Evolutionary conservation across 2,797 vertebrate species (phyloP).

Genomic region (Miichthys miiuy): DNA sequence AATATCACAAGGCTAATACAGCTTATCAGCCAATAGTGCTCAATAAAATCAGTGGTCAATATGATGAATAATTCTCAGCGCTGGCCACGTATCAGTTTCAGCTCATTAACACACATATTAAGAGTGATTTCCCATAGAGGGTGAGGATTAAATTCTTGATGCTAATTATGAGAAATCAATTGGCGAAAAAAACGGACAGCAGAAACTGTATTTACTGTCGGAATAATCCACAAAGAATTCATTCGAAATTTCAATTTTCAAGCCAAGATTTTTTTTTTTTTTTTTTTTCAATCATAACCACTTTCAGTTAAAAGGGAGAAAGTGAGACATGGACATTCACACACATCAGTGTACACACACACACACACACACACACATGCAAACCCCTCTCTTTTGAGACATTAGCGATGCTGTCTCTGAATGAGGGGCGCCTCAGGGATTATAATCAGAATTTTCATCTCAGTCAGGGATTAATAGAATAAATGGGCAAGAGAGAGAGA

Average conservation of each 20-base stretch:
- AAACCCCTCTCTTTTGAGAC: constrained; percentile 70
- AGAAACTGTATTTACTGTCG: constrained; percentile 34
- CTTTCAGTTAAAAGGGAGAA: constrained; percentile 14
- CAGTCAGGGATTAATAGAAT: constrained; percentile 83
- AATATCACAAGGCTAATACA: constrained; percentile 29
- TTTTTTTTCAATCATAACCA: constrained; percentile 42
- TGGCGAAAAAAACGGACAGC: constrained; percentile 37
- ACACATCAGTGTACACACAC: constrained; percentile 25
- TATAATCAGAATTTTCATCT: constrained; percentile 83
- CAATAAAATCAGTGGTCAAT: constrained; percentile 43
- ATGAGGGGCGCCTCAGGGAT: constrained; percentile 77
- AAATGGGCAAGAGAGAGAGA: constrained; percentile 64
- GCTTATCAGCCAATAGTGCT: constrained; percentile 46
- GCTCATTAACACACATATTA: constrained; percentile 53
- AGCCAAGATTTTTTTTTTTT: constrained; percentile 26
- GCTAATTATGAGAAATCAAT: constrained; percentile 56
- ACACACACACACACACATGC: constrained; percentile 46
- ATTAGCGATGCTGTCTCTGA: constrained; percentile 79
- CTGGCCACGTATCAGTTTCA: constrained; percentile 42
- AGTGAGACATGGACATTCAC: constrained; percentile 18
- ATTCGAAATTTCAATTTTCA: constrained; percentile 55
- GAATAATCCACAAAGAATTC: constrained; percentile 59
- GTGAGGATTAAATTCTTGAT: constrained; percentile 38
- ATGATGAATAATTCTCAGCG: constrained; percentile 8
- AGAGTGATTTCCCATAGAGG: constrained; percentile 35